Evolutionary conservation across 2,888 invertebrate genomes (phyloP), one percentile per base, ranked within the genome.

Genomic region (Enchytraeus crypticus): DNA sequence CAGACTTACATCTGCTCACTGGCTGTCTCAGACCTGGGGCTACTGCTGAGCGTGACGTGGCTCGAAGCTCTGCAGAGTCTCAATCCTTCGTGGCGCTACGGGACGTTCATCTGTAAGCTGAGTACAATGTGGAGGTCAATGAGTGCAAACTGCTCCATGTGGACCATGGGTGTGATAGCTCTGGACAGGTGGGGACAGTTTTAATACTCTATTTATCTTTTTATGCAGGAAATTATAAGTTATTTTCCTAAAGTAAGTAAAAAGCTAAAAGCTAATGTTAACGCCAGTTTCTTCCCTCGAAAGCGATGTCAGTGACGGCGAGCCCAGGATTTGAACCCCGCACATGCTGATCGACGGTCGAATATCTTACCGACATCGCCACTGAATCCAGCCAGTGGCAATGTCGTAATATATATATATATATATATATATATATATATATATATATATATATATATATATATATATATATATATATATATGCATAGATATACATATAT

Each of bases 381-480:
- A n/a, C n/a, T n/a, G n/a, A n/a, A n/a, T n/a, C n/a, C n/a, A n/a
- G n/a, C n/a, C n/a, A n/a, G n/a, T n/a, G n/a, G n/a, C n/a, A n/a
- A 53, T 1, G 21, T 29, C 18, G 14, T 30, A 29, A 49, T 49
- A 49, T 49, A 23, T 49, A 49, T 49, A 49, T 18, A 49, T 49
- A 23, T 23, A 49, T 49, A 23, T 49, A 49, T 14, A 23, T 49
- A 49, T 49, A 49, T 49, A 49, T 49, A 49, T 49, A 49, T 49
- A 49, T 49, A 49, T 18, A 18, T 49, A 49, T 49, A 49, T 49
- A 49, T 49, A 49, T n/a, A n/a, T n/a, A n/a, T n/a, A n/a, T n/a
- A n/a, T n/a, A n/a, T n/a, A n/a, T n/a, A n/a, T n/a, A n/a, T n/a
- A n/a, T n/a, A n/a, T n/a, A n/a, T n/a, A n/a, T n/a, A n/a, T n/a